Percentiles rank a stretch among this genome's conserved stretches.
These are phyloP conservation scores for Eulemur mongoz DNA, from an alignment of 2,797 vertebrate species.

Conservation along the genomic window DNA sequence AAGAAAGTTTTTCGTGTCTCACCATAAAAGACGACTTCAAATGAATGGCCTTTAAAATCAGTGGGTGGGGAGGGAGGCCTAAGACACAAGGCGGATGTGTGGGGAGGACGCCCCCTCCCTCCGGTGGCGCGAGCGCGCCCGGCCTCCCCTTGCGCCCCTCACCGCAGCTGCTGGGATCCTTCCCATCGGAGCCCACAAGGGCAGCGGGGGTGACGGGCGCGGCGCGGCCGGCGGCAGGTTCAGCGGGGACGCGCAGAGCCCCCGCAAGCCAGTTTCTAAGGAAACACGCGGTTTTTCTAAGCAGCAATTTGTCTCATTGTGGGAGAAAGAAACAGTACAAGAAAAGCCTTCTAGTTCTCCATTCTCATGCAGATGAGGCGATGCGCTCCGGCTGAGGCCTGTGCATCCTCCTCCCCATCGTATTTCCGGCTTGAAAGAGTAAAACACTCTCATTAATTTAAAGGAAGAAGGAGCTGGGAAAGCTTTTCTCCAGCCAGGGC, in stretches of 20 bases:
- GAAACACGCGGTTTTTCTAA: constrained; percentile 75
- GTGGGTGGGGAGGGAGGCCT: background rate
- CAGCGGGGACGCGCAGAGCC: background rate
- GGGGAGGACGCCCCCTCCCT: background rate
- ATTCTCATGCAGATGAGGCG: constrained; percentile 82
- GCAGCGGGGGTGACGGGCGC: background rate
- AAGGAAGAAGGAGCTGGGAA: background rate
- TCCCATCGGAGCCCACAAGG: background rate
- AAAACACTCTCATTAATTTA: constrained; percentile 43
- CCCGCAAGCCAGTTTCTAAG: constrained; percentile 73
- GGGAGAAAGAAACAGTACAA: constrained; percentile 70
- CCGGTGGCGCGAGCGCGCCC: background rate
- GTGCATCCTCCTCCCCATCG: background rate
- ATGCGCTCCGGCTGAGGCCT: background rate
- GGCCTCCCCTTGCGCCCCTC: background rate
- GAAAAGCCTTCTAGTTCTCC: constrained; percentile 76
- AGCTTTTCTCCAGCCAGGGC: background rate
- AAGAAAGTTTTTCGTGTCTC: constrained; percentile 51
- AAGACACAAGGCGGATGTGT: background rate
- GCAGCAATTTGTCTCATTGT: constrained; percentile 65
- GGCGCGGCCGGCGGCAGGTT: background rate
- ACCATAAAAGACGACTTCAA: background rate
- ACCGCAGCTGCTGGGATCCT: background rate
- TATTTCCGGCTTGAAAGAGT: constrained; percentile 37
- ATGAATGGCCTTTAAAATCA: constrained; percentile 2